Evolutionary conservation across 2,797 vertebrate genomes (phyloP), one percentile per base, ranked within the genome.

Genomic region (Pseudomugil gertrudae): DNA sequence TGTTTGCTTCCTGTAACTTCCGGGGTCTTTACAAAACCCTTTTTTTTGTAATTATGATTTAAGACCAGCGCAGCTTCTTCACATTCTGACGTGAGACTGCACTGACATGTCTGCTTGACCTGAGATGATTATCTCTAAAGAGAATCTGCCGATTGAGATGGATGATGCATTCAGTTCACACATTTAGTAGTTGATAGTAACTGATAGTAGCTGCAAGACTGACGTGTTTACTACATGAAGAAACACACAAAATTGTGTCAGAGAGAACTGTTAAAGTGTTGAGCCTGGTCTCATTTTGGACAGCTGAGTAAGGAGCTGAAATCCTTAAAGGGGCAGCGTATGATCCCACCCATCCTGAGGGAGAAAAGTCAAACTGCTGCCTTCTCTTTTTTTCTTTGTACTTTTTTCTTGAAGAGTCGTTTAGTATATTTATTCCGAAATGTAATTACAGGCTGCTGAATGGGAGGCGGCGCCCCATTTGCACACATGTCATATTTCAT

Each of bases 401-500:
- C 38, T 66, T 72, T 75, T 64, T 66, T 80, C 59, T 40, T 66
- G 71, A 85, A 69, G 21, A 95, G 94, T 94, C 94, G 91, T 95
- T 96, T 95, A 95, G 95, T 95, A 93, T 96, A 95, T 96, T 96
- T 95, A 96, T 96, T 95, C 96, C 95, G 93, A 95, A 95, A 95
- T 95, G 94, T 97, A 96, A 98, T 98, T 96, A 96, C 94, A 95
- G 95, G 95, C 94, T 95, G 95, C 94, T 96, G 95, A 95, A 95
- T 95, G 94, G 95, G 94, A 95, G 96, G 96, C 95, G 94, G 96
- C 92, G 92, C 94, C 95, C 95, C 94, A 95, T 96, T 95, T 96
- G 95, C 95, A 95, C 95, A 96, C 95, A 95, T 96, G 96, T 97
- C 96, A 96, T 95, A 95, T 96, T 96, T 96, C 95, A 96, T 97